phyloP scores from a whole-genome alignment of 2,888 invertebrate species.

The Aethes cnicana region DNA sequence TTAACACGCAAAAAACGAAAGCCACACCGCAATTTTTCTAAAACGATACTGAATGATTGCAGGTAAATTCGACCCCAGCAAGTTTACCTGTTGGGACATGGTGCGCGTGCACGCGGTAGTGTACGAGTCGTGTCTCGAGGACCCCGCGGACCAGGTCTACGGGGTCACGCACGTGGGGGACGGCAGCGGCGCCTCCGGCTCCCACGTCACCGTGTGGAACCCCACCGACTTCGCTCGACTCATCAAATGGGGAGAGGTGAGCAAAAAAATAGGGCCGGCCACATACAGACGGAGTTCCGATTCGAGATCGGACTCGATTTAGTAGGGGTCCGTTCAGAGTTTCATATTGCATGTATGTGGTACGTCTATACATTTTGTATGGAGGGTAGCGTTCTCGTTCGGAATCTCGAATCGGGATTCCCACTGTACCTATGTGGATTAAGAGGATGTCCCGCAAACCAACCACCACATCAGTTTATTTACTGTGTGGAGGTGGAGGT shows the following conservation, averaged over 20 bases:
- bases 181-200: constrained; percentile 82
- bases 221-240: constrained; percentile 87
- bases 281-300: too few species aligned
- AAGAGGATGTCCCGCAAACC: too few species aligned
- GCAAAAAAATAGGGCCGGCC: constrained; percentile 32
- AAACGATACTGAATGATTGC: too few species aligned
- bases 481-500: too few species aligned
- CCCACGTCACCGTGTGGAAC: constrained; percentile 87
- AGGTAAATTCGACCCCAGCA: constrained; percentile 87
- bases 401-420: too few species aligned
- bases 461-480: too few species aligned
- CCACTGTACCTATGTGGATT: too few species aligned
- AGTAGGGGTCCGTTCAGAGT: too few species aligned
- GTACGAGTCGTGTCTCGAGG: constrained; percentile 89
- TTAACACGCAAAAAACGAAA: background rate
- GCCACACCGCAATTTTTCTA: background rate
- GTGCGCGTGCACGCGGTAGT: constrained; percentile 86
- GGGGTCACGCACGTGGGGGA: constrained; percentile 89
- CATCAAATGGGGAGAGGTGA: constrained; percentile 89
- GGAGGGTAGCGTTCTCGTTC: too few species aligned
- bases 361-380: too few species aligned
- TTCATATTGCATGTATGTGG: too few species aligned
- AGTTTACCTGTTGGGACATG: constrained; percentile 86
- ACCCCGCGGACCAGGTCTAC: constrained; percentile 88
- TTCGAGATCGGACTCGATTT: too few species aligned